Evolutionary conservation across 2,797 vertebrate genomes (phyloP), one percentile per base, ranked within the genome.

Genomic region (Rhinoraja longicauda): DNA sequence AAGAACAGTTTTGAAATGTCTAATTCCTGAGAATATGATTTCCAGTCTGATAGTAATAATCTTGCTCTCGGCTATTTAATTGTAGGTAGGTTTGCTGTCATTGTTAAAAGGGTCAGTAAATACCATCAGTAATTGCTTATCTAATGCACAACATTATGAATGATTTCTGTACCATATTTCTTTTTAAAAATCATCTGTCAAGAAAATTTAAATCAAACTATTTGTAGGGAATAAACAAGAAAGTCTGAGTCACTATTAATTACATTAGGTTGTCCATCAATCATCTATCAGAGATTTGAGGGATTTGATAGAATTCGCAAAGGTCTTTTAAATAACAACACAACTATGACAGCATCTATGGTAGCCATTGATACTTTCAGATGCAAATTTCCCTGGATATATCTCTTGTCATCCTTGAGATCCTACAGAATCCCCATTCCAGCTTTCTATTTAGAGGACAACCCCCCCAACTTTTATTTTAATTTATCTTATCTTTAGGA

Each of bases 1-100:
- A 67, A 67, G n/a, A 67, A 88, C 59, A 88, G 59, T 88, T 88
- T 88, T 64, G n/a, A 88, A 36, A 88, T 88, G 17, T 67, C 17
- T 36, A 67, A 36, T 64, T 88, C 17, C 59, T 21, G 59, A 36
- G 59, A 36, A 88, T 62, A 62, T 88, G 17, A 21, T 88, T 88
- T 88, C 29, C 64, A 6, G 59, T 64, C 24, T 64, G 32, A 8
- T 64, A 17, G 59, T 64, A 32, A 36, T 8, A 36, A 88, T 64
- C 7, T 64, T 88, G 29, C 62, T 36, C 84, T 88, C 67, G 3
- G 59, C 59, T 36, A 67, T 88, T 88, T 88, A 32, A 88, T 64
- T 64, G 36, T 67, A 67, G 59, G 84, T 4, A 2, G n/a, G 29
- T 88, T 8, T 67, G 59, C 84, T 21, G 6, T 36, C n/a, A 32